Base-by-base conservation (phyloP, 1,140 invertebrate genomes). In the Leptinotarsa lineolata region DNA sequence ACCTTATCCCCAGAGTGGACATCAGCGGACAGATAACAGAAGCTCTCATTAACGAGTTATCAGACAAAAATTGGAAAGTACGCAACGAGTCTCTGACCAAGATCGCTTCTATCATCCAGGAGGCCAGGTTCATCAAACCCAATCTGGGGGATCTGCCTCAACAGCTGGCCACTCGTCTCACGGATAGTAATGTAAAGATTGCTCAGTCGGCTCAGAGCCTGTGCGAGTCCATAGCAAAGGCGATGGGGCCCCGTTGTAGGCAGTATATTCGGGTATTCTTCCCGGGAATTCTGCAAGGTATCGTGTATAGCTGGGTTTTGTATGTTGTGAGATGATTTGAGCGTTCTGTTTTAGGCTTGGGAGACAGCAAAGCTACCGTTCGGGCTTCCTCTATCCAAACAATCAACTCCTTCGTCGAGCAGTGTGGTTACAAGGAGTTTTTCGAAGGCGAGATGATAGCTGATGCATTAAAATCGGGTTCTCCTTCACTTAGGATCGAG, bases 61-160 rank as follows among this genome's bases (percentile, higher is more conserved):
- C 89, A 30, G 96, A 98, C 84, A 98, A 97, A 85, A 96, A 97
- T 84, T 98, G 96, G 96, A 98, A 97, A 87, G 91, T 91, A 68
- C 89, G 95, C 67, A 93, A 91, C 77, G 95, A 97, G 85, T 93
- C 91, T 3, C 83, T 97, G 20, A 91, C 92, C 75, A 95, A 95
- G 86, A 83, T 97, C 8, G 89, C 87, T 64, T 88, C 86, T 16
- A 92, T 97, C 70, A 87, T 96, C 21, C 88, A 85, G 39, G 92
- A 94, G 64, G 90, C 92, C 0, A 92, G 93, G 76, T 91, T 93
- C 46, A 94, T 97, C 67, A 94, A 93, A 77, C 86, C 92, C 0
- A 91, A 91, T 66, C 88, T 98, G 22, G 95, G 95, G 0, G 93
- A 96, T 80, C 84, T 97, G 8, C 93, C 94, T 0, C 90, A 92